Percentiles rank a stretch among this genome's conserved stretches.
Evolutionary conservation across 2,797 vertebrate species (phyloP).

Genomic region (Eulemur rubriventer): DNA sequence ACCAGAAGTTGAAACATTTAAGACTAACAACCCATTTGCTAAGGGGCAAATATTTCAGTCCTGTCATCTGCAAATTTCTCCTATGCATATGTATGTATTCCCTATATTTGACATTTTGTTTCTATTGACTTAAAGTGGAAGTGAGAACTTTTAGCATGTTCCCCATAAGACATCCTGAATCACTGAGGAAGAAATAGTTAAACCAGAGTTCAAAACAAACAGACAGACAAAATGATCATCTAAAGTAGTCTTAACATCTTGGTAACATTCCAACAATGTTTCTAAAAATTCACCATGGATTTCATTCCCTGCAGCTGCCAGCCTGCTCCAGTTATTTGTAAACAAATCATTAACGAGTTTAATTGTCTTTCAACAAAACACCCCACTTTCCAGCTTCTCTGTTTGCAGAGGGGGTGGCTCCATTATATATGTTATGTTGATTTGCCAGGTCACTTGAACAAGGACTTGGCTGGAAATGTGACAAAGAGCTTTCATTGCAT

Average conservation of each 20-base stretch:
- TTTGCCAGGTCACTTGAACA: no score
- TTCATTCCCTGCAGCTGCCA: not conserved
- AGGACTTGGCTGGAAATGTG: not conserved
- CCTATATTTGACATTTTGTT: not conserved
- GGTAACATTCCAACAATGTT: not conserved
- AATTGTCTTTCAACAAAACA: not conserved
- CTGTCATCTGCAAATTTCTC: not conserved
- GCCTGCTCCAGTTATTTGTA: no score
- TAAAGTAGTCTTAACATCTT: not conserved
- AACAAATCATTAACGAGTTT: not conserved
- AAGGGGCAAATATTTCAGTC: not conserved
- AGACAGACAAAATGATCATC: not conserved
- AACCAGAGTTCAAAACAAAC: not conserved
- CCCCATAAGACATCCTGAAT: not conserved
- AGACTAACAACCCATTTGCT: not conserved
- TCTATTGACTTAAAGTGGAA: not conserved
- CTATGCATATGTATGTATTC: no score
- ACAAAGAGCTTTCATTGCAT: not conserved
- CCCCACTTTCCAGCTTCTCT: not conserved
- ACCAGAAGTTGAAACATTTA: not conserved
- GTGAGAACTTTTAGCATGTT: not conserved
- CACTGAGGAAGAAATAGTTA: not conserved
- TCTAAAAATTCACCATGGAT: not conserved
- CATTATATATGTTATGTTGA: accelerated
- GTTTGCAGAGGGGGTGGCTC: not conserved